Evolutionary conservation across 2,888 invertebrate genomes (phyloP), one percentile per base, ranked within the genome.

Genomic region (Podotricha telesiphe): DNA sequence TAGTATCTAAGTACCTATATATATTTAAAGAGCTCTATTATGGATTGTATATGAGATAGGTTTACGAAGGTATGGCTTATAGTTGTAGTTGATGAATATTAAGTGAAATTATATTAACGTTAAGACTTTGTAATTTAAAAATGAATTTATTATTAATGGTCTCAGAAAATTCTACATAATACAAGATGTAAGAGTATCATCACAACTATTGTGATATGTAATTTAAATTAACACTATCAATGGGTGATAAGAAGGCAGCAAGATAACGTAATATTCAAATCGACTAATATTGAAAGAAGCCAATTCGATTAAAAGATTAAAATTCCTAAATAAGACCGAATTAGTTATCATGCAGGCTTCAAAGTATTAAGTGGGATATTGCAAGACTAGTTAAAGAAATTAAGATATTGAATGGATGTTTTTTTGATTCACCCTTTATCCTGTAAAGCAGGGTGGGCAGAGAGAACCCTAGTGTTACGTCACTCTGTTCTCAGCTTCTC

Each of bases 251-350:
- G 7, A 45, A 15, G 11, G 11, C 10, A 10, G 42, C 10, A n/a
- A 22, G n/a, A 59, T 45, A 28, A 59, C 13, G 22, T 15, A 22
- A 22, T 45, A 20, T 59, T 45, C 11, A 28, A 42, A 45, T 59
- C 10, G 50, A 62, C 19, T 59, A 48, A 34, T 20, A 37, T 3
- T 19, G 17, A 50, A 48, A 50, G 7, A 62, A 37, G 62, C 50
- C 50, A 50, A 37, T 62, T 50, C 48, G 48, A 62, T 62, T 37
- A 34, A 34, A 37, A 37, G 37, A 62, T 37, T 62, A 28, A 62
- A 15, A 62, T 62, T 50, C 34, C 15, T 48, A 20, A 28, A 62
- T 22, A 62, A 48, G 13, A 48, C 34, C 47, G 17, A 6, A 62
- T 28, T 61, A 17, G 34, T 17, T 50, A 34, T 62, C 62, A 62